Evolutionary conservation across 2,797 vertebrate genomes (phyloP), one percentile per base, ranked within the genome.

Genomic region (Diglossa cyanea): DNA sequence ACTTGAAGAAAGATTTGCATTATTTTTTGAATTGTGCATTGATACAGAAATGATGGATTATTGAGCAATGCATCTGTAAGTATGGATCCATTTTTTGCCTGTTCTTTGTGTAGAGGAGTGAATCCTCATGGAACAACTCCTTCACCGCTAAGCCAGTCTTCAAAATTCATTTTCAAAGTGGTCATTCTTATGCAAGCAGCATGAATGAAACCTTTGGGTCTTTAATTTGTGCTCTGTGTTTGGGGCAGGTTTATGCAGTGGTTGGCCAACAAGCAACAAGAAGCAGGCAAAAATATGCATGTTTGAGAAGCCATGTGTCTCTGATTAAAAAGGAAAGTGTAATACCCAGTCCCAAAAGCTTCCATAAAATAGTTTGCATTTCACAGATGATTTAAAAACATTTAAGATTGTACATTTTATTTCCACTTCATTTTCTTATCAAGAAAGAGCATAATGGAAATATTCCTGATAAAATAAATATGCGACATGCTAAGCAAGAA

Each of bases 71-170:
- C 11, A 7, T 14, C 18, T 44, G 9, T 25, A 25, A 1, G 2
- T 12, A 15, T 31, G 20, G 55, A 47, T 47, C 17, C 14, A n/a
- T 26, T 11, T 80, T 65, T 15, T 91, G 14, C 17, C 28, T 66
- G 21, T 0, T 68, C 23, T 39, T 67, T 67, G 11, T 19, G 11
- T 1, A 47, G 44, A 44, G 23, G 14, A 44, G 28, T 11, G 39
- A 62, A 51, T 75, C 40, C 21, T 76, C 0, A 0, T 19, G n/a
- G 37, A 10, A 14, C 8, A 70, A 3, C 4, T 72, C 33, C 33
- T 71, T 37, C 44, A 24, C 7, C 58, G 11, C 10, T 28, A 15
- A 85, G 19, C 50, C 24, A 30, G 25, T n/a, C 18, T 76, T 70
- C 55, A 60, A 58, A 76, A 17, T 26, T 77, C 1, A 8, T 73